Base-by-base conservation (phyloP, 2,888 invertebrate species). In the Troides helena region DNA sequence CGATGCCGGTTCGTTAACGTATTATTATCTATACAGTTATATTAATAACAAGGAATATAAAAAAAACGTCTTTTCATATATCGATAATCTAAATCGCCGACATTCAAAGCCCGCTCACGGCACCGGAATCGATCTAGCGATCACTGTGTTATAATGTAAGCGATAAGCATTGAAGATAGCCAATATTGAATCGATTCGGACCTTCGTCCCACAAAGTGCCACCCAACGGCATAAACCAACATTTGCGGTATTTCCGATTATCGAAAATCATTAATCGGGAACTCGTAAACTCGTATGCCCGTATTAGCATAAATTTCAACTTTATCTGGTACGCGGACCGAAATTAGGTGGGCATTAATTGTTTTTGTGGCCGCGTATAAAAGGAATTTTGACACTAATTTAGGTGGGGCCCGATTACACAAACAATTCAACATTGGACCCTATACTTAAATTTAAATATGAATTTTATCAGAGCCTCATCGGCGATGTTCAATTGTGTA, bases 171-270 rank as follows among this genome's bases (percentile, higher is more conserved):
- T 43, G 43, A 12, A 43, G 43, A 43, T 12, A 43, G 18, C 18
- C 57, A 8, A 57, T 53, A 43, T 67, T 50, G 59, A 65, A 18
- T 60, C 30, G 58, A 25, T 60, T 53, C 50, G 12, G 36, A 56
- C 65, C 67, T 64, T 58, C 67, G 67, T 71, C 70, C 46, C 67
- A 21, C 62, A 65, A 74, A 75, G 73, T 83, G 76, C 87, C 85
- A 86, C 82, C 83, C 84, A 82, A 74, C 75, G 77, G 75, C 78
- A 75, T 73, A 77, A 79, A 75, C 77, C 71, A 79, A 73, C 81
- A 79, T 81, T 87, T 85, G 86, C 78, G 89, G 90, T 84, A 90
- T 90, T 90, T 90, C 90, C 89, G 89, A 86, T 89, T 82, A 84
- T 77, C 78, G 71, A 86, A 84, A 85, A 85, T 85, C 83, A 86